These are phyloP conservation scores for Scaptodrosophila latifasciaeformis DNA, from an alignment of 2,888 invertebrate genomes.

Conservation along the genomic window DNA sequence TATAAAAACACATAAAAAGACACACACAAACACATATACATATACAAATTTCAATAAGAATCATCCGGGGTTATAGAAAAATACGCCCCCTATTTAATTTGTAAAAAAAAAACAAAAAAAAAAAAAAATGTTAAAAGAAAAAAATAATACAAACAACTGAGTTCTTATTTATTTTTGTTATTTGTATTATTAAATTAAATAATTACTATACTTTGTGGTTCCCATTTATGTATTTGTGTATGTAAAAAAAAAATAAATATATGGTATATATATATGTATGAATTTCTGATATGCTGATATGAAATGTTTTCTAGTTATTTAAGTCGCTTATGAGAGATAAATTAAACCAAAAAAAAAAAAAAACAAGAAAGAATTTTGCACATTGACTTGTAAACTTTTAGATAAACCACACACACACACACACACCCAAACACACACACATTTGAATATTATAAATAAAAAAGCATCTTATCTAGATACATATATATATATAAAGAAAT, in stretches of 20 bases:
- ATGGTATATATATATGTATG: slow-evolving; percentile 31
- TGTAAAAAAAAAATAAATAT: background rate
- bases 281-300: slow-evolving; percentile 25
- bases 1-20: no score
- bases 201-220: no score
- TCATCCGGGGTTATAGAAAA: no score
- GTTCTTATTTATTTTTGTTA: no score
- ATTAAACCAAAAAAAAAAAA: slow-evolving; percentile 30
- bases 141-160: slow-evolving; percentile 19
- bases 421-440: background rate
- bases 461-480: slow-evolving; percentile 5
- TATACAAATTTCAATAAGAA: no score
- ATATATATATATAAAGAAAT: slow-evolving; percentile 13
- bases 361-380: slow-evolving; percentile 5
- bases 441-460: background rate
- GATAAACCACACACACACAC: background rate
- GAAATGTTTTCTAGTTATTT: slow-evolving; percentile 63
- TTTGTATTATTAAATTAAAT: no score
- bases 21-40: background rate
- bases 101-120: no score
- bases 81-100: no score
- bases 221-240: no score
- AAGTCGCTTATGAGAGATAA: slow-evolving; percentile 43
- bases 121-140: background rate
- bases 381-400: no score